These are phyloP conservation scores for Stenotaenia linearis DNA, from an alignment of 2,888 invertebrate species.

Conservation along the genomic window DNA sequence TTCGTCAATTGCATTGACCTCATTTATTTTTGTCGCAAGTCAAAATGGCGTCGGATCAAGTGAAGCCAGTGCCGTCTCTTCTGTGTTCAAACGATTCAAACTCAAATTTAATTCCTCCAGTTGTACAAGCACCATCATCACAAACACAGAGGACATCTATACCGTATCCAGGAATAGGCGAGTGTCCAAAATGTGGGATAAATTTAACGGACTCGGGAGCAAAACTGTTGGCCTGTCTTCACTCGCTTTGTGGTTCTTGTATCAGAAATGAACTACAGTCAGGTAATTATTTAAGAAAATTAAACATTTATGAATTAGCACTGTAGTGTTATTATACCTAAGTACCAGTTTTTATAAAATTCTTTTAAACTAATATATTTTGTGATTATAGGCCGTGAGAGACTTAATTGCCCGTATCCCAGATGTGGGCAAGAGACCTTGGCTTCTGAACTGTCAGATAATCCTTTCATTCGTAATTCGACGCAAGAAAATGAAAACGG, in stretches of 20 bases:
- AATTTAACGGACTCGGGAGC: constrained; percentile 56
- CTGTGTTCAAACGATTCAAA: neutral
- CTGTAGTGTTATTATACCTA: too few relatives aligned
- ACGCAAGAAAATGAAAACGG: constrained; percentile 44
- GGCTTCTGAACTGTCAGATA: constrained; percentile 69
- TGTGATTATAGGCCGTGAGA: too few relatives aligned
- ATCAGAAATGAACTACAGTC: constrained; percentile 55
- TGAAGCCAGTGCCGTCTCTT: neutral
- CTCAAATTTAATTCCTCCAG: neutral
- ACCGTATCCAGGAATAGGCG: constrained; percentile 38
- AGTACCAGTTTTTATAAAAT: too few relatives aligned
- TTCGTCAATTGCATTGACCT: too few relatives aligned
- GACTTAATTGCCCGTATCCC: too few relatives aligned
- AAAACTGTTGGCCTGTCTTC: constrained; percentile 79
- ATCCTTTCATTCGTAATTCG: constrained; percentile 71
- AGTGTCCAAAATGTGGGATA: constrained; percentile 51
- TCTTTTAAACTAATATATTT: too few relatives aligned
- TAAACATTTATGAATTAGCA: too few relatives aligned
- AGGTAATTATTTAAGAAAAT: too few relatives aligned
- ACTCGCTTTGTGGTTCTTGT: constrained; percentile 74
- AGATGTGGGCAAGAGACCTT: constrained; percentile 68
- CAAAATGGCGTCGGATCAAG: neutral
- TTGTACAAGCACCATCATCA: neutral
- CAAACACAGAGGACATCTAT: neutral
- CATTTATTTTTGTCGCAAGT: too few relatives aligned